phyloP scores from a whole-genome alignment of 2,888 invertebrate genomes.

The Megamerina dolium region DNA sequence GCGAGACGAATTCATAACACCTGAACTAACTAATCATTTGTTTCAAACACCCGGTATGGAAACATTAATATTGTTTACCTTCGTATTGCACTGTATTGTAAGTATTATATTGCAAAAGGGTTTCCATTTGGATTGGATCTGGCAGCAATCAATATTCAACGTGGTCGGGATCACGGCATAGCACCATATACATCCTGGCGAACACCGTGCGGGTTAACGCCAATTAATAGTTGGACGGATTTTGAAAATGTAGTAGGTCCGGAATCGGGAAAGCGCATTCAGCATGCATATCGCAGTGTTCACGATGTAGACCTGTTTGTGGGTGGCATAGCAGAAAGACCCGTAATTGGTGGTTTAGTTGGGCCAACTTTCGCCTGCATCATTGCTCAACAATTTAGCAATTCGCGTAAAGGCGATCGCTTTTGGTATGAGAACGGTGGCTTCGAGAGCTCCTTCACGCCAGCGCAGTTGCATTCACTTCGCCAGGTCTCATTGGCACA shows the following conservation, averaged over 20 bases:
- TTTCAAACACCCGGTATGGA: conserved; percentile 61
- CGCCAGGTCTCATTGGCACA: conserved; percentile 66
- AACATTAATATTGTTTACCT: neutral
- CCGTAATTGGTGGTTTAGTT: conserved; percentile 67
- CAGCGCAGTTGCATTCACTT: conserved; percentile 69
- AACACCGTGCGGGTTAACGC: conserved; percentile 67
- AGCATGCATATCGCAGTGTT: conserved; percentile 59
- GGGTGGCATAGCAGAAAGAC: conserved; percentile 75
- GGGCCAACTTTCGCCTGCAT: conserved; percentile 86
- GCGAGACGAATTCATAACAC: conserved; percentile 74
- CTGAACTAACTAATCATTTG: conserved; percentile 75
- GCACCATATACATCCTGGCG: conserved; percentile 76
- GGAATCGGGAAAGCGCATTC: conserved; percentile 58
- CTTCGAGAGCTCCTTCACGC: conserved; percentile 68
- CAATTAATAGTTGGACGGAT: conserved; percentile 64
- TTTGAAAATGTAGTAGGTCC: conserved; percentile 62
- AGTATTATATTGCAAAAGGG: conserved; percentile 32
- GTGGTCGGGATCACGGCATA: conserved; percentile 81
- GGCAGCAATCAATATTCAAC: conserved; percentile 81
- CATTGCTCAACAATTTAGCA: conserved; percentile 77
- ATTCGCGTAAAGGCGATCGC: conserved; percentile 69
- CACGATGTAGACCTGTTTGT: conserved; percentile 82
- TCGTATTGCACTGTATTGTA: neutral
- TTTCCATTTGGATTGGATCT: conserved; percentile 77
- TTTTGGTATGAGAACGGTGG: conserved; percentile 81